These are phyloP conservation scores for Cottus gobio DNA, from an alignment of 2,113 vertebrate genomes.

Conservation along the genomic window DNA sequence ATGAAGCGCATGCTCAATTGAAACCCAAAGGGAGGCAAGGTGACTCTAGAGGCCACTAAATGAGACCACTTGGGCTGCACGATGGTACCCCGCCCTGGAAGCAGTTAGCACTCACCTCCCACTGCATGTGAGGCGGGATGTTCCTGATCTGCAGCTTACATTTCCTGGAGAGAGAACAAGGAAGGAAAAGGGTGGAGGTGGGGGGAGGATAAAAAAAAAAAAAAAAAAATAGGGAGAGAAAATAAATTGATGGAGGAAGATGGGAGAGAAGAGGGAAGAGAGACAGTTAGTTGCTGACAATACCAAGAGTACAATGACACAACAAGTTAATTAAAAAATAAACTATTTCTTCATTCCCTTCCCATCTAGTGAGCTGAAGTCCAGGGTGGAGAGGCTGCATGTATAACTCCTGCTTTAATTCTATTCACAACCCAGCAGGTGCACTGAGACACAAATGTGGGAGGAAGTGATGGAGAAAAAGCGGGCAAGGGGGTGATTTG, in stretches of 20 bases:
- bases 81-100: conserved; percentile 61
- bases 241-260: conserved; percentile 32
- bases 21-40: conserved; percentile 40
- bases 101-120: conserved; percentile 89
- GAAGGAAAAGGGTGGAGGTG: conserved; percentile 16
- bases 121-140: conserved; percentile 95
- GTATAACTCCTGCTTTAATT: conserved; percentile 33
- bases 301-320: conserved; percentile 16
- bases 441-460: conserved; percentile 28
- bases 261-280: conserved; percentile 8
- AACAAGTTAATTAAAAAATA: background rate
- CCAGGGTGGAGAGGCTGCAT: conserved; percentile 20
- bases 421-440: conserved; percentile 51
- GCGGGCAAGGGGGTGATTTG: background rate
- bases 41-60: conserved; percentile 52
- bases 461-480: conserved; percentile 6
- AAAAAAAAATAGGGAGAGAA: conserved; percentile 2
- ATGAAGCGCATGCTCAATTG: conserved; percentile 34
- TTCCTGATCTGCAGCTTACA: conserved; percentile 96
- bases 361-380: background rate
- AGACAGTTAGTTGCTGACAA: conserved; percentile 41
- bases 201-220: conserved; percentile 10
- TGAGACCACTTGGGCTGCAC: conserved; percentile 34
- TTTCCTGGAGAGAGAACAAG: conserved; percentile 84
- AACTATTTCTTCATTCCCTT: background rate